Conservation (phyloP, 2,888 invertebrate species). For the Sesia apiformis region DNA sequence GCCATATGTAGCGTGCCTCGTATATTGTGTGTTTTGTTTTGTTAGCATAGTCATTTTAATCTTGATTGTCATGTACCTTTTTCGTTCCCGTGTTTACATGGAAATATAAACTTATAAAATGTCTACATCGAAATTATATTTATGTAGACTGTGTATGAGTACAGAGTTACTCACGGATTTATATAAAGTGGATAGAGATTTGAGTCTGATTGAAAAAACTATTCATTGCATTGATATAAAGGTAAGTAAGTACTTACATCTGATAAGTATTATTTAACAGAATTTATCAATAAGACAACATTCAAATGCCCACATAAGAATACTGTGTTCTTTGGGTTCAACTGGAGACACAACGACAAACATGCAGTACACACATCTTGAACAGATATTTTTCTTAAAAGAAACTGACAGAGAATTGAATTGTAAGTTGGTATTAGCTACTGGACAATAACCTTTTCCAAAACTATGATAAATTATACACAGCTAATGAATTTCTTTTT, state of each 20-base stretch:
- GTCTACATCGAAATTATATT: background rate
- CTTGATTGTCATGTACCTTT: background rate
- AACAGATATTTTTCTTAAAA: background rate
- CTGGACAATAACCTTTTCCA: no score
- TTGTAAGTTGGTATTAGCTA: no score
- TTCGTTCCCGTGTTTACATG: background rate
- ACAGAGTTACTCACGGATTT: conserved; percentile 9
- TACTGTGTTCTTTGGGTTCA: no score
- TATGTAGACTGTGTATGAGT: conserved; percentile 21
- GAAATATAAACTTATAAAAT: background rate
- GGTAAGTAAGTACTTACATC: conserved; percentile 5
- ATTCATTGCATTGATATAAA: conserved; percentile 13
- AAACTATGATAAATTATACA: no score
- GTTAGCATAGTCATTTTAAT: background rate
- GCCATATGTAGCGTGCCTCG: background rate
- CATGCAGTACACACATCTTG: background rate
- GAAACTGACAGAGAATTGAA: no score
- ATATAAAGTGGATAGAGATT: conserved; percentile 8
- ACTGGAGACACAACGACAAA: background rate
- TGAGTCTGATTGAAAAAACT: conserved; percentile 10
- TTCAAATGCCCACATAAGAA: no score
- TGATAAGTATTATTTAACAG: no score
- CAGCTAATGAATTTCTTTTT: background rate
- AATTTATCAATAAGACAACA: no score
- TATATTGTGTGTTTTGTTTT: background rate